A percentile compares a stretch with the other conserved stretches of the same genome.
Evolutionary conservation across 1,140 invertebrate genomes (phyloP).

Genomic region (Anoplophora glabripennis): DNA sequence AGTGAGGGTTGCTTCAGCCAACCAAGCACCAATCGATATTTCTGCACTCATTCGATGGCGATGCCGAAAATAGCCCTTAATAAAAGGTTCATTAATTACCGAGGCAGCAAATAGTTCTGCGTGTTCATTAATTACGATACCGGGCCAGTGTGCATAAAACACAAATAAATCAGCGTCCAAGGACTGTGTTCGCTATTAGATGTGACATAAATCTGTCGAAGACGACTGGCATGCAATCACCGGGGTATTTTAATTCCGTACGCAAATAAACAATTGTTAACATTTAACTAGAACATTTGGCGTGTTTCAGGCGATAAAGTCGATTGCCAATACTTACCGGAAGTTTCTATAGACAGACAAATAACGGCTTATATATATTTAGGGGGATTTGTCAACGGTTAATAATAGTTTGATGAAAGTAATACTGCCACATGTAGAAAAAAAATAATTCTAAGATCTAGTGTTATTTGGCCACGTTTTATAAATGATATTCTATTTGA

Average conservation of each 20-base stretch:
- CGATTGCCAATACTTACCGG: neutral
- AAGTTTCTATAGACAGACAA: neutral
- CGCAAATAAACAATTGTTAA: conserved; percentile 21
- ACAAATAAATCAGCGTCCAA: conserved; percentile 10
- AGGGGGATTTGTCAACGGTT: too few species aligned
- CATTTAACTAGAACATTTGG: conserved; percentile 17
- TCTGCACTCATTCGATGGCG: too few species aligned
- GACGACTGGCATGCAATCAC: conserved; percentile 6
- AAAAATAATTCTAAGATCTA: too few species aligned
- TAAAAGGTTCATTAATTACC: too few species aligned
- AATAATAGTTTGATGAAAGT: too few species aligned
- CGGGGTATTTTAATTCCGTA: conserved; percentile 20
- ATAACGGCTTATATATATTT: too few species aligned
- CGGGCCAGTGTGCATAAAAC: neutral
- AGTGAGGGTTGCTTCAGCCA: too few species aligned
- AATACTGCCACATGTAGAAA: too few species aligned
- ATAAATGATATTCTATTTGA: too few species aligned
- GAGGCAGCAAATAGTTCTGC: neutral
- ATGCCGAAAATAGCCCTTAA: too few species aligned
- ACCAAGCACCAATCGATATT: too few species aligned
- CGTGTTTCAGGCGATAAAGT: neutral
- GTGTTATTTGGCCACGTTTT: too few species aligned
- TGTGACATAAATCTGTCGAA: conserved; percentile 21
- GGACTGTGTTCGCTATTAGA: conserved; percentile 13
- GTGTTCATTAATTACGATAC: conserved; percentile 3